Base-by-base conservation (phyloP, 2,797 vertebrate genomes). In the Labeo calbasu region DNA sequence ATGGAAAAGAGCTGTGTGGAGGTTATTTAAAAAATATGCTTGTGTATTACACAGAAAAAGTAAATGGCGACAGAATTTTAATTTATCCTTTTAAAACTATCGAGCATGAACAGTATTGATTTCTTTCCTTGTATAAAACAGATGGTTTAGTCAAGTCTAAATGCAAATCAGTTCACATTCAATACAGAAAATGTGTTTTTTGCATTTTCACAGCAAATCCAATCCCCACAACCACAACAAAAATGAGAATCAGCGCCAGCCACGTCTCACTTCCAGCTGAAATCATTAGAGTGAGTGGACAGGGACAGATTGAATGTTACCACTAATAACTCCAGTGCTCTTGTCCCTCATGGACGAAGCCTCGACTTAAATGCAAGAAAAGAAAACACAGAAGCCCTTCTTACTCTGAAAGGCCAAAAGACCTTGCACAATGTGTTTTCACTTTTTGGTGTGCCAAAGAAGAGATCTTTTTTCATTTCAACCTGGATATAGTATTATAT, bases 401-500 rank as follows among this genome's bases (percentile, higher is more conserved):
- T 80, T 7, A 53, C 36, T 65, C 46, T 10, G 48, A 70, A 83
- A 84, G 77, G n/a, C 81, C 19, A 61, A 46, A 82, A 81, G 50
- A n/a, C 53, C 71, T 19, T 1, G 57, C 28, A 14, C 51, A 86
- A 84, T 80, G 79, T 87, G 86, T 82, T 87, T 87, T 82, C 83
- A 87, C 79, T 84, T 87, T 71, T 84, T 77, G 72, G 68, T 70
- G 59, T 11, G 13, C 77, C 81, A 55, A 79, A 85, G 69, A 84
- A n/a, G 17, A 69, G 68, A 81, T 83, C 32, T n/a, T 84, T 87
- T 88, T 81, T 84, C 83, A 75, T 63, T 75, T 76, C 70, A 69
- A 81, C 79, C 82, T 86, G 77, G 53, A 86, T 51, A 71, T 82
- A 87, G 81, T 57, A 81, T 81, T 81, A 79, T 43, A 82, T 53